Evolutionary conservation across 2,797 vertebrate genomes (phyloP).

Genomic region (Urosaurus nigricauda): DNA sequence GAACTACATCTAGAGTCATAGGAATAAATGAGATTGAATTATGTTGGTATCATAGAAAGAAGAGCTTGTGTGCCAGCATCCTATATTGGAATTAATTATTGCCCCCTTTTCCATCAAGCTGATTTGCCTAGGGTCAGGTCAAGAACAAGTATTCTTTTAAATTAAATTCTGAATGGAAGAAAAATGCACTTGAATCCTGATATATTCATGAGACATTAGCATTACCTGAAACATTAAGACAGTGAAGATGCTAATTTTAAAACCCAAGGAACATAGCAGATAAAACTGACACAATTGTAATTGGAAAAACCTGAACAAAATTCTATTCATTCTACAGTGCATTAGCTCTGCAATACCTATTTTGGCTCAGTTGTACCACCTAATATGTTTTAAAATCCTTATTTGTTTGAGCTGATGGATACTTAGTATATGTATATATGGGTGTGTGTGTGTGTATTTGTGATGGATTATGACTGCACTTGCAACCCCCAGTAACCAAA

Average conservation of each 20-base stretch:
- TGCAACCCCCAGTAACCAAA: background rate
- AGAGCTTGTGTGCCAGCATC: background rate
- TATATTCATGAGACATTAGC: slow-evolving; percentile 45
- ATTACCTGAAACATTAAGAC: slow-evolving; percentile 56
- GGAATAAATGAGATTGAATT: background rate
- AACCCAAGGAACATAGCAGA: slow-evolving; percentile 43
- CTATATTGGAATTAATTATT: slow-evolving; percentile 24
- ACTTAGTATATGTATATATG: slow-evolving; percentile 39
- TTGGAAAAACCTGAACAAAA: slow-evolving; percentile 57
- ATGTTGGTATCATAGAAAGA: background rate
- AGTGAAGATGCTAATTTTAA: slow-evolving; percentile 64
- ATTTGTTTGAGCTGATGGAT: slow-evolving; percentile 32
- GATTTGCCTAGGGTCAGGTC: slow-evolving; percentile 47
- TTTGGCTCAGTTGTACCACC: slow-evolving; percentile 56
- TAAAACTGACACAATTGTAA: slow-evolving; percentile 55
- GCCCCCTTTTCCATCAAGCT: slow-evolving; percentile 45
- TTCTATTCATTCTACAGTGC: slow-evolving; percentile 46
- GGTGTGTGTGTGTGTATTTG: slow-evolving; percentile 45
- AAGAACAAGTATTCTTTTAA: slow-evolving; percentile 48
- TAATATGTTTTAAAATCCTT: slow-evolving; percentile 53
- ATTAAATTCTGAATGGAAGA: slow-evolving; percentile 67
- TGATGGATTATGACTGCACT: slow-evolving; percentile 53
- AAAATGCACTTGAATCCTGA: slow-evolving; percentile 61
- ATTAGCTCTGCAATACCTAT: slow-evolving; percentile 55
- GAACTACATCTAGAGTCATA: background rate